Conservation (phyloP, 2,113 vertebrate species). For the Burhinus oedicnemus region DNA sequence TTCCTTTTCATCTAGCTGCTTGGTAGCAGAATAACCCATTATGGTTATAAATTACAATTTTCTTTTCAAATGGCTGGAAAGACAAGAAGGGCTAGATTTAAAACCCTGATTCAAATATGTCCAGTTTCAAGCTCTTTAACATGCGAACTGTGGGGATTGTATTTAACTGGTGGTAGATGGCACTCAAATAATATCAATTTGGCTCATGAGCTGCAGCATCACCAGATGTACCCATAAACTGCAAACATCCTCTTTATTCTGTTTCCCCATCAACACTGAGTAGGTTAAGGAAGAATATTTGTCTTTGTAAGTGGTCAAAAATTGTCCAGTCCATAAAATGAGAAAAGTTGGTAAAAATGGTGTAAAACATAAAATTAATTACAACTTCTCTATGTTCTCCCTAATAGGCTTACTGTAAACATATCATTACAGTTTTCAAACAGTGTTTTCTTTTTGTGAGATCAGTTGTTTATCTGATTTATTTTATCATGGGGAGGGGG, state of each 20-base stretch:
- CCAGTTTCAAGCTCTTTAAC: slow-evolving; percentile 42
- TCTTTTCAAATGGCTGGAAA: slow-evolving; percentile 47
- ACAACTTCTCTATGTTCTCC: not conserved
- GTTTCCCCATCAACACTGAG: not conserved
- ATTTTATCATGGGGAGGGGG: not conserved
- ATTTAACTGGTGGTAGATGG: slow-evolving; percentile 15
- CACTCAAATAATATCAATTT: not conserved
- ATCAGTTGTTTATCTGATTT: not conserved
- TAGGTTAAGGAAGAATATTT: slow-evolving; percentile 3
- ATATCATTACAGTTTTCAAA: not conserved
- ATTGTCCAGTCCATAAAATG: not conserved
- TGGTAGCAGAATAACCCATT: not conserved
- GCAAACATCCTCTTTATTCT: not conserved
- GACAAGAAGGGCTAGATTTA: slow-evolving; percentile 37
- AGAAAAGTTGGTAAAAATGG: not conserved
- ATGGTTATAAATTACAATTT: slow-evolving; percentile 41
- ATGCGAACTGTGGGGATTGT: not conserved
- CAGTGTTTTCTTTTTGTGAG: not conserved
- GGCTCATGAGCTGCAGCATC: not conserved
- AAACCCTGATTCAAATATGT: slow-evolving; percentile 29
- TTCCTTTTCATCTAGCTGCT: slow-evolving; percentile 2
- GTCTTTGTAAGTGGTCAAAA: not conserved
- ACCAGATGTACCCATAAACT: not conserved
- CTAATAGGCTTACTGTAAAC: not conserved
- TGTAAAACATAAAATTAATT: not conserved